Conservation (phyloP, 2,797 vertebrate genomes). For the Danio aesculapii region DNA sequence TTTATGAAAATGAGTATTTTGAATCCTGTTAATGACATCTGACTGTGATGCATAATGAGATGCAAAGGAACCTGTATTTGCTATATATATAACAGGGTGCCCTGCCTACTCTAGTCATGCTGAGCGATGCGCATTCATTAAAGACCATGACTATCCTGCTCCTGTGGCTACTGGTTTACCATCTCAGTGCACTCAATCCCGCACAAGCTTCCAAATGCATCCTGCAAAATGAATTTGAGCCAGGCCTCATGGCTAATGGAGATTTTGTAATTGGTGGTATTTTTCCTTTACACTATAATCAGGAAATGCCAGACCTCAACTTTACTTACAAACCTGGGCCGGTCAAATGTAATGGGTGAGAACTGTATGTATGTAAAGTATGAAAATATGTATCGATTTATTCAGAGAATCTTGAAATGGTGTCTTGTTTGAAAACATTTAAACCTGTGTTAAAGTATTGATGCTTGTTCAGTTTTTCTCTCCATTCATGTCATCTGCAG, state of each 20-base stretch:
- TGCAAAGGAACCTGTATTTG: constrained; percentile 22
- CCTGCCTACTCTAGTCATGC: not conserved
- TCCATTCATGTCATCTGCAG: constrained; percentile 59
- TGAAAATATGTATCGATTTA: no score
- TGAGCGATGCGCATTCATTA: constrained; percentile 4
- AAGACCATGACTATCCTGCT: constrained; percentile 67
- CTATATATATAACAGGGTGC: constrained; percentile 60
- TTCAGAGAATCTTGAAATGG: not conserved
- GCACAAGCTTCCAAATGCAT: constrained; percentile 59
- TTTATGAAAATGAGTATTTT: constrained; percentile 24
- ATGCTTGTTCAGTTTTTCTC: not conserved
- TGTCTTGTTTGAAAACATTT: not conserved
- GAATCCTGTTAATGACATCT: constrained; percentile 46
- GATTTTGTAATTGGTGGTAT: constrained; percentile 78
- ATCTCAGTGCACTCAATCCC: constrained; percentile 35
- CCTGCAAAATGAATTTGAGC: constrained; percentile 72
- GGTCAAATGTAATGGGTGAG: constrained; percentile 78
- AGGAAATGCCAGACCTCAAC: constrained; percentile 77
- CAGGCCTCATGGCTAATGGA: constrained; percentile 70
- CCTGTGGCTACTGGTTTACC: constrained; percentile 56
- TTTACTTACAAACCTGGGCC: constrained; percentile 72
- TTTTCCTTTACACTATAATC: constrained; percentile 80
- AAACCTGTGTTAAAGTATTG: not conserved
- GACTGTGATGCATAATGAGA: constrained; percentile 27
- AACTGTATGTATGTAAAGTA: not conserved